These are phyloP conservation scores for Falco peregrinus DNA, from an alignment of 2,797 vertebrate species.

Conservation along the genomic window DNA sequence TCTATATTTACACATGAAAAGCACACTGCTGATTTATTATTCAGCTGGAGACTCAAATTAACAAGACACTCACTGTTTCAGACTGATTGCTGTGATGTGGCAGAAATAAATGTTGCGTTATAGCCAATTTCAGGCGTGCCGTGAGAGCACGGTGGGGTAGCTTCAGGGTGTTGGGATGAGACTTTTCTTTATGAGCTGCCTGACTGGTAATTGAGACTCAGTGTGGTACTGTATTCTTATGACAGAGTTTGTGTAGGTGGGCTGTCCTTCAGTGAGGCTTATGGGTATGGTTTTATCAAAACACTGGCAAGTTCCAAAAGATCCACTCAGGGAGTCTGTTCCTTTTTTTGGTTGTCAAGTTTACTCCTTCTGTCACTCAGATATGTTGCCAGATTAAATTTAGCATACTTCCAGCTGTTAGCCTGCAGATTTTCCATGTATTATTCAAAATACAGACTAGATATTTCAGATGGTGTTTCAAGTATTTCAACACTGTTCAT, in stretches of 20 bases:
- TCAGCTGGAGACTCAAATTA: slow-evolving; percentile 8
- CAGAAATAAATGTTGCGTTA: background rate
- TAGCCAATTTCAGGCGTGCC: background rate
- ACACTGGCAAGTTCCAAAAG: background rate
- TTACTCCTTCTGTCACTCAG: background rate
- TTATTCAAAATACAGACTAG: background rate
- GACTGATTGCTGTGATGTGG: background rate
- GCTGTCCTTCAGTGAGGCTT: background rate
- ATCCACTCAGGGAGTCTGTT: background rate
- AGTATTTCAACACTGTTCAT: background rate
- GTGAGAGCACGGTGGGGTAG: background rate
- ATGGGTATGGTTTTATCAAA: background rate
- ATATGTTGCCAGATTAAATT: background rate
- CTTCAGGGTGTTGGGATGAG: background rate
- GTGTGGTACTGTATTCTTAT: background rate
- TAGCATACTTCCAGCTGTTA: background rate
- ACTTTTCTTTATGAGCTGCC: background rate
- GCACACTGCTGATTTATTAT: background rate
- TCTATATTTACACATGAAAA: slow-evolving; percentile 6
- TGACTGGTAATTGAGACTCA: background rate
- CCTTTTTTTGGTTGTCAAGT: background rate
- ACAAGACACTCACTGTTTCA: background rate
- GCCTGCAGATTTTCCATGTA: background rate
- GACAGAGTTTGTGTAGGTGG: background rate
- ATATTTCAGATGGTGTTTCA: background rate